Evolutionary conservation across 2,888 invertebrate species (phyloP), one percentile per base, ranked within the genome.

Genomic region (Pristionchus maxplancki): DNA sequence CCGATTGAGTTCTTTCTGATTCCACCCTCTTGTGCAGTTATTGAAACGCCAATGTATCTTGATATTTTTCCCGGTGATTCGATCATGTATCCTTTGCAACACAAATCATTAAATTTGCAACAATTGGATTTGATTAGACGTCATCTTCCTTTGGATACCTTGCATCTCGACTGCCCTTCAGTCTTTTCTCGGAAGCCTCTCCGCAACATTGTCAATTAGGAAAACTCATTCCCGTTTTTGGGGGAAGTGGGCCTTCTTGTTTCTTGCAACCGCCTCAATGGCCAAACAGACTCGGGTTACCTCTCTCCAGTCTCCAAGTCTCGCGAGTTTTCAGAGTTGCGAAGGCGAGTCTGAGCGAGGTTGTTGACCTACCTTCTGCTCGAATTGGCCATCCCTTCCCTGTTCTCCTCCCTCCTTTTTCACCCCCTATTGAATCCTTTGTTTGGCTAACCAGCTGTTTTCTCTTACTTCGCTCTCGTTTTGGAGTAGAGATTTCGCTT

Each of bases 401-500:
- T 71, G 71, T 71, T 40, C 71, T 24, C 78, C 20, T 13, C 15
- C 20, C n/a, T 48, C 67, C 48, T 48, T 48, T 34, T 78, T 28
- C 31, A 67, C 31, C 6, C 78, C 48, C 44, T 71, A 71, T 71
- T 71, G 71, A 71, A 71, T 71, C 71, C 31, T 24, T 74, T 74
- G 34, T 48, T 44, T 78, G 78, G 37, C 37, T 78, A 40, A 44
- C 44, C 78, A 78, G 78, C 78, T 78, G 78, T 78, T 78, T 78
- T 78, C 71, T 28, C 15, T 40, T 28, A n/a, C 37, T 78, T 78
- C 78, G 44, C 44, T 48, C 78, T 78, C 78, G 78, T 78, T 78
- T 8, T 17, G 31, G 44, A 48, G 78, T 48, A 78, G 28, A 17
- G 34, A 71, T 64, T 64, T 28, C 31, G 13, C 15, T 31, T 6